These are phyloP conservation scores for Argentina silus DNA, from an alignment of 2,797 vertebrate genomes.

Conservation along the genomic window DNA sequence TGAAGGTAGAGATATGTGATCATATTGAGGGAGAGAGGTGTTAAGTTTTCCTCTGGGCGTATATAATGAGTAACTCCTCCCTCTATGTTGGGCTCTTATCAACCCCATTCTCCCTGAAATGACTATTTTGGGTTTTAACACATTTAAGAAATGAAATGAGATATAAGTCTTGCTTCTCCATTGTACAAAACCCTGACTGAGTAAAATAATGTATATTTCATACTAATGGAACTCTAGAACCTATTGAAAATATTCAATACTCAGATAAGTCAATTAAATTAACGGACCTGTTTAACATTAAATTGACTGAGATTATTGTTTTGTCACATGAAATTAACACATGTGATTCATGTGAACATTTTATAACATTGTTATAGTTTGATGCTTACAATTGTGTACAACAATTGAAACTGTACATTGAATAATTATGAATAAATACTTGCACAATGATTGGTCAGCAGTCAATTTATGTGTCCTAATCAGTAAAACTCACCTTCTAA, in stretches of 20 bases:
- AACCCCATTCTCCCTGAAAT: not conserved
- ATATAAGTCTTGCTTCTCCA: not conserved
- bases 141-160: not conserved
- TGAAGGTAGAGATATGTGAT: conserved; percentile 39
- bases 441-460: no score
- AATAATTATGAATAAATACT: no score
- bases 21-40: conserved; percentile 34
- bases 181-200: not conserved
- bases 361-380: no score
- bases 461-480: no score
- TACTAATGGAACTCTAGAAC: not conserved
- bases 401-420: no score
- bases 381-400: no score
- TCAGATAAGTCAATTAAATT: not conserved
- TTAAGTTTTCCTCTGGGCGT: conserved; percentile 41
- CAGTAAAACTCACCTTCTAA: no score
- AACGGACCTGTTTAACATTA: conserved; percentile 4
- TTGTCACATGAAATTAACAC: no score
- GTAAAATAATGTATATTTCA: not conserved
- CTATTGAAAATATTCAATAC: not conserved
- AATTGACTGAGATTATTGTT: not conserved
- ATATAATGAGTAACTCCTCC: not conserved
- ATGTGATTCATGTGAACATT: no score
- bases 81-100: not conserved
- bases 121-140: conserved; percentile 2